Conservation (phyloP, 2,888 invertebrate species). For the Xanthia icteritia region DNA sequence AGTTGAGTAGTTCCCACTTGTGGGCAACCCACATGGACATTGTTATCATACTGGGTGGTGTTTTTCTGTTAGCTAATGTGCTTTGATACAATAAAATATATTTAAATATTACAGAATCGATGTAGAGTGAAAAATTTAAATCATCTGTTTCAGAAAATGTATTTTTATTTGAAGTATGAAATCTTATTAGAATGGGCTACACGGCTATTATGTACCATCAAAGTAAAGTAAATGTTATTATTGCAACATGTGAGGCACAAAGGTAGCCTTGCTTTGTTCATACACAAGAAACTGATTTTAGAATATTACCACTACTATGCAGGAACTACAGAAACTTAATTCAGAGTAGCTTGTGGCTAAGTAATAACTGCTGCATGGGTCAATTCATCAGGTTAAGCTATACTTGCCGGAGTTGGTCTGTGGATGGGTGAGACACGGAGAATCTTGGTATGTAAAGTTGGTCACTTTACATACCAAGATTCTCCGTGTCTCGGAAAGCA, state of each 20-base stretch:
- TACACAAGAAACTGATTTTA: not conserved
- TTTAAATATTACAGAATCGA: not conserved
- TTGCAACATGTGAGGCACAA: not conserved
- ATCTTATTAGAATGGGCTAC: slow-evolving; percentile 34
- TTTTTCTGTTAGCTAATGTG: slow-evolving; percentile 21
- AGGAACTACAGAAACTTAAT: not conserved
- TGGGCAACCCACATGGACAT: slow-evolving; percentile 41
- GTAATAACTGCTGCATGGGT: too few relatives aligned
- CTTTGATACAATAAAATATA: not conserved
- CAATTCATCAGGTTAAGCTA: too few relatives aligned
- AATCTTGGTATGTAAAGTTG: too few relatives aligned
- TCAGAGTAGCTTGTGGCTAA: too few relatives aligned
- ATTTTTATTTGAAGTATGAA: not conserved
- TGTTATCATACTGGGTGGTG: slow-evolving; percentile 35
- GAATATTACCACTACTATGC: not conserved
- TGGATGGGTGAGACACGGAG: too few relatives aligned
- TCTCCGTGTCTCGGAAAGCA: too few relatives aligned
- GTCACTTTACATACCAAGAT: too few relatives aligned
- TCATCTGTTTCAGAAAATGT: not conserved
- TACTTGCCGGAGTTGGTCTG: too few relatives aligned
- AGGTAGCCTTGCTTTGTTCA: slow-evolving; percentile 19
- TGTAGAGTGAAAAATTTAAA: not conserved
- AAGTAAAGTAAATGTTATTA: not conserved
- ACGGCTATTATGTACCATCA: not conserved
- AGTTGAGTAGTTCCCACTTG: slow-evolving; percentile 20